phyloP scores from a whole-genome alignment of 2,113 vertebrate genomes.

The Indicator indicator region DNA sequence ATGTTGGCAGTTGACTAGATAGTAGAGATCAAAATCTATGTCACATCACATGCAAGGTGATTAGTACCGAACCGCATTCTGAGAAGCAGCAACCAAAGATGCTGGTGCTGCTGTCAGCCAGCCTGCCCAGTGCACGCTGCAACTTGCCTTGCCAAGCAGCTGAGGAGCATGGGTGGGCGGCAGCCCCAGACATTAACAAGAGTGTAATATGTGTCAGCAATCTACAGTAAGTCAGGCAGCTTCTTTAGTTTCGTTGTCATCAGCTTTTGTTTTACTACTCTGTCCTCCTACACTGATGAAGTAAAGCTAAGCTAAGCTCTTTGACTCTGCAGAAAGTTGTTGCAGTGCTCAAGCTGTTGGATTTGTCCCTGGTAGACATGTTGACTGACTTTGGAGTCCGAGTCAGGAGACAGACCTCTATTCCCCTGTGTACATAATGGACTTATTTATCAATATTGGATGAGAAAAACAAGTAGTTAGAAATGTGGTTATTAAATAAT shows the following conservation, averaged over 20 bases:
- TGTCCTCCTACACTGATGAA: neutral
- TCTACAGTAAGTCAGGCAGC: neutral
- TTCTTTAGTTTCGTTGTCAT: neutral
- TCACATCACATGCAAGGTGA: neutral
- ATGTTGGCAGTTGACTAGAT: neutral
- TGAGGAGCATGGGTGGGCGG: neutral
- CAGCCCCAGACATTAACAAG: neutral
- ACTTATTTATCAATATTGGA: neutral
- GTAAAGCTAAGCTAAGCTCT: neutral
- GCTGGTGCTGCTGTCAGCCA: neutral
- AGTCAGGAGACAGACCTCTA: neutral
- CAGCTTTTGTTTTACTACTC: neutral
- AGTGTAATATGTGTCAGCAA: neutral
- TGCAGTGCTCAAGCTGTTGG: neutral
- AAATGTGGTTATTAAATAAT: neutral
- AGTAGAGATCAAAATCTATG: neutral
- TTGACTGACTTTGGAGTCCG: neutral
- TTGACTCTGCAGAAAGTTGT: neutral
- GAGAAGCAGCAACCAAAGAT: neutral
- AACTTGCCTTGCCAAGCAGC: neutral
- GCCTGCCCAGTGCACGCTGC: fast-evolving
- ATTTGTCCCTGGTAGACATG: neutral
- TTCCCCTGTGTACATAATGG: neutral
- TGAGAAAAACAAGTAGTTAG: neutral
- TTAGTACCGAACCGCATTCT: neutral